These are phyloP conservation scores for Lathamus discolor DNA, from an alignment of 2,113 vertebrate species.

Conservation along the genomic window DNA sequence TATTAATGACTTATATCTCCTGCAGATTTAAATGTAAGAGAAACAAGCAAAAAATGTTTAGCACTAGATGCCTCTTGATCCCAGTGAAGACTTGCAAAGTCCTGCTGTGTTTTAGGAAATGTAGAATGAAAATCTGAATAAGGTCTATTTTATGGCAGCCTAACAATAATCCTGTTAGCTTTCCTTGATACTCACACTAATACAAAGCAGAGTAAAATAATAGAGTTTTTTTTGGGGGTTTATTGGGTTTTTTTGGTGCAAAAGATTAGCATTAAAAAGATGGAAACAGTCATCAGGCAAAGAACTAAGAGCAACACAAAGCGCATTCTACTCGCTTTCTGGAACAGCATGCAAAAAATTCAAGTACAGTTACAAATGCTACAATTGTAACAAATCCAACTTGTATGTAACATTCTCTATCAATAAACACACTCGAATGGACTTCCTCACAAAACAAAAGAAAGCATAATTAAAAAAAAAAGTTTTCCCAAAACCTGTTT, in stretches of 20 bases:
- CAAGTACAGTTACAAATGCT: conserved; percentile 42
- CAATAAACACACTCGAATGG: conserved; percentile 64
- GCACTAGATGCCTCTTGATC: conserved; percentile 58
- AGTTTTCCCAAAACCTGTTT: conserved; percentile 34
- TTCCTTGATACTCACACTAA: conserved; percentile 27
- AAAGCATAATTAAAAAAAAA: conserved; percentile 35
- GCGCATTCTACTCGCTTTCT: conserved; percentile 59
- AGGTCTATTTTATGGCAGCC: conserved; percentile 71
- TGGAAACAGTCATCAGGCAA: conserved; percentile 62
- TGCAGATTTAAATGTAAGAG: conserved; percentile 23
- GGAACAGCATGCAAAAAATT: conserved; percentile 76
- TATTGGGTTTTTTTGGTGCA: neutral
- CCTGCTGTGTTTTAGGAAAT: conserved; percentile 33
- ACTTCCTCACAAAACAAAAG: conserved; percentile 51
- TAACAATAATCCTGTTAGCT: conserved; percentile 71
- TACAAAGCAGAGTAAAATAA: conserved; percentile 2
- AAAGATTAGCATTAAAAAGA: neutral
- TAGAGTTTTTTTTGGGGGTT: neutral
- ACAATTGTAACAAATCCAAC: conserved; percentile 22
- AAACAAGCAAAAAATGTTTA: conserved; percentile 18
- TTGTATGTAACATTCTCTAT: conserved; percentile 57
- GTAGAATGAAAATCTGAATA: conserved; percentile 72
- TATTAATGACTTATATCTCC: neutral
- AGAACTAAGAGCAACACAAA: conserved; percentile 73
- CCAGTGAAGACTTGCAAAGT: conserved; percentile 69